A percentile compares a stretch with the other conserved stretches of the same genome.
phyloP scores from a whole-genome alignment of 2,888 invertebrate genomes.

The Neocrepidodera transversa region DNA sequence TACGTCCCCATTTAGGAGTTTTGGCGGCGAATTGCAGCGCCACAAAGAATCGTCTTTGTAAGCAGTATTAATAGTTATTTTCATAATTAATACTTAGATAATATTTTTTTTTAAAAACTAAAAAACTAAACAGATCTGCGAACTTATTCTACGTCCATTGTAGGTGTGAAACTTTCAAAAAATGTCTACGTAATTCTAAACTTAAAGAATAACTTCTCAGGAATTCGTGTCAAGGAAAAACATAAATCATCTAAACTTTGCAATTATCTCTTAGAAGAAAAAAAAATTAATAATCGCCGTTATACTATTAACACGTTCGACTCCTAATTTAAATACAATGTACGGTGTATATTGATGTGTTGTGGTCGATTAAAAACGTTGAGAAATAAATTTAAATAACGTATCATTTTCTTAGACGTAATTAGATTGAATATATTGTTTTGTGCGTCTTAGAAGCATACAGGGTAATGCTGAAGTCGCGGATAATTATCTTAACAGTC shows the following conservation, averaged over 20 bases:
- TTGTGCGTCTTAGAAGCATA: too few species aligned
- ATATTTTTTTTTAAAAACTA: too few species aligned
- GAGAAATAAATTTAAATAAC: constrained; percentile 7
- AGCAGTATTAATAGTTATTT: too few species aligned
- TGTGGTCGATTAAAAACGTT: constrained; percentile 10
- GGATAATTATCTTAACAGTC: too few species aligned
- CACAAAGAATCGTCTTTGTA: too few species aligned
- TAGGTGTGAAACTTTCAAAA: too few species aligned
- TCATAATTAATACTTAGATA: too few species aligned
- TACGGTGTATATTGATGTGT: constrained; percentile 2
- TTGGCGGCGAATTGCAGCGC: too few species aligned
- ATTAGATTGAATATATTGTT: constrained; percentile 13
- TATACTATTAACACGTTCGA: constrained; percentile 15
- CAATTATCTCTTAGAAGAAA: constrained; percentile 6
- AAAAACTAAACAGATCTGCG: too few species aligned
- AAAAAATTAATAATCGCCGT: constrained; percentile 14
- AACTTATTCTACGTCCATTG: too few species aligned
- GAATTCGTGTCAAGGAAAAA: constrained; percentile 16
- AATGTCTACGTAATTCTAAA: background rate
- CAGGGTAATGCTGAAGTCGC: too few species aligned
- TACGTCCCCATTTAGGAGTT: too few species aligned
- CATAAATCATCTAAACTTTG: constrained; percentile 13
- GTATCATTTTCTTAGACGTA: constrained; percentile 6
- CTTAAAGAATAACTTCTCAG: constrained; percentile 7
- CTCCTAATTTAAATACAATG: constrained; percentile 18